These are phyloP conservation scores for Bambusicola thoracicus DNA, from an alignment of 2,113 vertebrate species.

Conservation along the genomic window DNA sequence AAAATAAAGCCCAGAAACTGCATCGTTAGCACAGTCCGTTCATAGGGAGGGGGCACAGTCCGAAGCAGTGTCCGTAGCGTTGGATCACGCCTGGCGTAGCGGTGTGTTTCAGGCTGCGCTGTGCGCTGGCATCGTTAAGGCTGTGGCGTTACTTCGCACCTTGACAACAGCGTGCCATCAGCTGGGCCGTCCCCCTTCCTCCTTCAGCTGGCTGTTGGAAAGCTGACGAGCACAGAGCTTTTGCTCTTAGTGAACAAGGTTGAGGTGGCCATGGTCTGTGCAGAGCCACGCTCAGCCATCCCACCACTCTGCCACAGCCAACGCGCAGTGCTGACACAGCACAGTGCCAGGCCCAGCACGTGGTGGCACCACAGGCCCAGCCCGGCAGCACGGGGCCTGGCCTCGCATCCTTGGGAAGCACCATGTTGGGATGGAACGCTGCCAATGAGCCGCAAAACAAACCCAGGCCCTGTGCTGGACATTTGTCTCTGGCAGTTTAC, in stretches of 20 bases:
- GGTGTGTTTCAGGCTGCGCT: conserved; percentile 69
- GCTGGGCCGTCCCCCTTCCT: conserved; percentile 68
- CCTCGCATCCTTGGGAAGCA: conserved; percentile 59
- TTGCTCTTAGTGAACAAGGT: not conserved
- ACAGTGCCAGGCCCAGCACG: conserved; percentile 35
- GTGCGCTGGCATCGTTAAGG: conserved; percentile 84
- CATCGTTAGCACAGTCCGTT: conserved; percentile 71
- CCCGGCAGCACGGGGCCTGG: conserved; percentile 6
- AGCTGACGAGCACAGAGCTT: conserved; percentile 67
- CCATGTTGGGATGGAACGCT: conserved; percentile 44
- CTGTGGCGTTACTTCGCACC: conserved; percentile 82
- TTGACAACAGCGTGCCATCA: conserved; percentile 79
- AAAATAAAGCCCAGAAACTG: conserved; percentile 32
- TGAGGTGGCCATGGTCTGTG: conserved; percentile 75
- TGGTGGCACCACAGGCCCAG: conserved; percentile 49
- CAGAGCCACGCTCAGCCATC: not conserved
- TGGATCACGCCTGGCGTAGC: not conserved
- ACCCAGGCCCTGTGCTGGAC: not conserved
- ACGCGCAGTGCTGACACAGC: not conserved
- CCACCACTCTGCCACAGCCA: not conserved
- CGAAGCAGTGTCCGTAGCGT: not conserved
- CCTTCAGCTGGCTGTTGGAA: conserved; percentile 30
- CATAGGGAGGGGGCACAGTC: conserved; percentile 79
- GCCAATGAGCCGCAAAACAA: conserved; percentile 21
- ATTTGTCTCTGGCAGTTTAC: conserved; percentile 5